phyloP scores from a whole-genome alignment of 1,140 invertebrate genomes.

The Brachionus rubens region DNA sequence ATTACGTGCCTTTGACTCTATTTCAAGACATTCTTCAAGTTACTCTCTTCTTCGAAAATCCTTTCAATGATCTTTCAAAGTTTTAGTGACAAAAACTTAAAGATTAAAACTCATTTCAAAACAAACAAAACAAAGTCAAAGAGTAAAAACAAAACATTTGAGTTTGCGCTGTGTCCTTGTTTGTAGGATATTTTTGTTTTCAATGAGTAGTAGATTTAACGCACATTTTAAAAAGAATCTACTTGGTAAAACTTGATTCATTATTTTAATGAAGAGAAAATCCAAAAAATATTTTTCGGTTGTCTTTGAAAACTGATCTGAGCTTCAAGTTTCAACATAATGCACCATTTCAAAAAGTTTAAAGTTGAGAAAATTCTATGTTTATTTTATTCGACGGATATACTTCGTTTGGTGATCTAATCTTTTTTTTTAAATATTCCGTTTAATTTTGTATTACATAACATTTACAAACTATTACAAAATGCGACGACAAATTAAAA shows the following conservation, averaged over 20 bases:
- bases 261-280: no score
- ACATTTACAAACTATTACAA: background rate
- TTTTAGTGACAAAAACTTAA: background rate
- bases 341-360: no score
- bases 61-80: no score
- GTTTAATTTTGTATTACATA: no score
- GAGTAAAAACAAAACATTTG: background rate
- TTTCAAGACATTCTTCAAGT: slow-evolving; percentile 19
- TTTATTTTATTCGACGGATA: background rate
- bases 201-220: no score
- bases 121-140: background rate
- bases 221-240: background rate
- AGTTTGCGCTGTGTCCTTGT: background rate
- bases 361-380: background rate
- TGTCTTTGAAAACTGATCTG: no score
- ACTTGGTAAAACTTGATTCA: no score
- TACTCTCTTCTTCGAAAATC: background rate
- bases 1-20: slow-evolving; percentile 3
- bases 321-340: no score
- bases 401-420: background rate
- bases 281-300: no score
- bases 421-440: no score
- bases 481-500: background rate
- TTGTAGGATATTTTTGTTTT: background rate
- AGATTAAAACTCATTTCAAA: slow-evolving; percentile 37